A percentile compares a stretch with the other conserved stretches of the same genome.
Conservation (phyloP, 37 sponge, comb jelly and placozoan genomes). For the Geodia barretti region DNA sequence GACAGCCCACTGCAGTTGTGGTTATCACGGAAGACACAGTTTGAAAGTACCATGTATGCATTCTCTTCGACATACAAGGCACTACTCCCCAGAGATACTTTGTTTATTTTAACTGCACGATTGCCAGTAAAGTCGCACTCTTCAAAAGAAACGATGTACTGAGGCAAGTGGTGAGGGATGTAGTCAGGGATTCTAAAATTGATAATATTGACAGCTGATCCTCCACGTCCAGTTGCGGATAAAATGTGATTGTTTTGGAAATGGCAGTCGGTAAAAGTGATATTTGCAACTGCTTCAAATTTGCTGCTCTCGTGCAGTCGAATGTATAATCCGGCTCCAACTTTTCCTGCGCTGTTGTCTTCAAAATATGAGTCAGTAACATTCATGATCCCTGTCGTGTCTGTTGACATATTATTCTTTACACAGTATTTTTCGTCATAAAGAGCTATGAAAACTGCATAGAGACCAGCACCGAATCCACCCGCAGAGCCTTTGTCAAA, state of each 20-base stretch:
- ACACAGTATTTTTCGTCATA: not conserved
- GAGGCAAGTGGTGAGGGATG: not conserved
- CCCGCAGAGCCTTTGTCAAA: not conserved
- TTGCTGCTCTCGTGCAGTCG: not conserved
- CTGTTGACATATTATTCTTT: not conserved
- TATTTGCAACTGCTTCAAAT: not conserved
- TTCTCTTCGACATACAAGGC: not conserved
- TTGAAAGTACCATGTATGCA: not conserved
- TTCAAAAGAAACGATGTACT: not conserved
- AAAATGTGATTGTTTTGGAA: not conserved
- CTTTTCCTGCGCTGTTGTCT: not conserved
- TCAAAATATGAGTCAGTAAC: not conserved
- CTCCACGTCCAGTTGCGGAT: not conserved
- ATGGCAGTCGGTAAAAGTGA: not conserved
- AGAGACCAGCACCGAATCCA: not conserved
- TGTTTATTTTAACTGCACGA: not conserved
- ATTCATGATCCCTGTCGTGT: not conserved
- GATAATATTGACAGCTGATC: not conserved
- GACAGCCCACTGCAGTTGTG: not conserved
- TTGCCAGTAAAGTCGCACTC: not conserved
- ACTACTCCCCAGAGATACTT: not conserved
- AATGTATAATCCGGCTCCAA: not conserved
- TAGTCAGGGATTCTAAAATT: not conserved
- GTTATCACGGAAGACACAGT: slow-evolving; percentile 4
- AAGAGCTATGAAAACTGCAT: not conserved